Evolutionary conservation across 2,797 vertebrate genomes (phyloP).

Genomic region (Schizopygopsis pylzovi): DNA sequence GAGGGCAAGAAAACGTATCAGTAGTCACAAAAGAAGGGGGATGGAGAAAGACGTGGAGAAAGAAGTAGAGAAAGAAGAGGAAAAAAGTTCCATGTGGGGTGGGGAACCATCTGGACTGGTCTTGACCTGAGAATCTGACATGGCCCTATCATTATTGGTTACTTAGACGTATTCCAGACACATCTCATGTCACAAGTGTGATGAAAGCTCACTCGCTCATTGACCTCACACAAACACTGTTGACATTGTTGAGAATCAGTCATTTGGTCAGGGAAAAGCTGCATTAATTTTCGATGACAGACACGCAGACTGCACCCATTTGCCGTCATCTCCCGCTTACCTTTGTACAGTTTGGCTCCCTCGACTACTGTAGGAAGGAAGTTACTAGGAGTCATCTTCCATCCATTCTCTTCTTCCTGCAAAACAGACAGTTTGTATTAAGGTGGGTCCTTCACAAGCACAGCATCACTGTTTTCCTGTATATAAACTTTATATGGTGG

Average conservation of each 20-base stretch:
- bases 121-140: conserved; percentile 38
- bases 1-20: conserved; percentile 14
- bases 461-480: conserved; percentile 11
- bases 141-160: conserved; percentile 48
- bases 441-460: conserved; percentile 2
- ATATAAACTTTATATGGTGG: background rate
- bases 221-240: conserved; percentile 36
- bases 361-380: conserved; percentile 79
- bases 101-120: conserved; percentile 27
- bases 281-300: conserved; percentile 16
- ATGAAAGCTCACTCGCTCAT: conserved; percentile 7
- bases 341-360: conserved; percentile 78
- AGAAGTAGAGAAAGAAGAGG: background rate
- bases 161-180: conserved; percentile 46
- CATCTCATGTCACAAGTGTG: conserved; percentile 33
- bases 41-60: background rate
- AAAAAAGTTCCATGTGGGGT: conserved; percentile 1
- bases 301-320: conserved; percentile 19
- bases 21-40: conserved; percentile 21
- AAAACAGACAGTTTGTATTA: conserved; percentile 40
- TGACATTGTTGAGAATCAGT: conserved; percentile 33
- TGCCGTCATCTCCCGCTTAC: conserved; percentile 67
- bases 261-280: conserved; percentile 24
- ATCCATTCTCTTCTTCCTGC: conserved; percentile 78
- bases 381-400: conserved; percentile 84